A percentile compares a stretch with the other conserved stretches of the same genome.
Conservation (phyloP, 2,888 invertebrate species). For the Pyrrhia umbra region DNA sequence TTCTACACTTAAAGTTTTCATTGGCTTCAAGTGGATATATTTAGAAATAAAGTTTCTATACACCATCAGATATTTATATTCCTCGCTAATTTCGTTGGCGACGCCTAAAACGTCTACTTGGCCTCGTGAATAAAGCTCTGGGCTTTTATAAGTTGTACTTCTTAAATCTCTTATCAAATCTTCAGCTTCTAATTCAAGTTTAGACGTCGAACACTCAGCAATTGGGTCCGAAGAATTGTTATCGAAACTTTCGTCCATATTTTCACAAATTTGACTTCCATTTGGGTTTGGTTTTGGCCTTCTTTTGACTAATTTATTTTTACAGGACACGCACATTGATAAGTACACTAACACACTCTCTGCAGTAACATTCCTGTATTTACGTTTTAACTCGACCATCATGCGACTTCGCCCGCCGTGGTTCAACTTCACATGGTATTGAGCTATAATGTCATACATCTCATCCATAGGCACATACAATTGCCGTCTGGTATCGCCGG, state of each 20-base stretch:
- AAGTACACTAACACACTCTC: slow-evolving; percentile 73
- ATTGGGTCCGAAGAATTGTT: slow-evolving; percentile 30
- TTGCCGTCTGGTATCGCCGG: slow-evolving; percentile 59
- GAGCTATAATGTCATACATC: slow-evolving; percentile 75
- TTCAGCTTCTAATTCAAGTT: slow-evolving; percentile 34
- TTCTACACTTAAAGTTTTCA: slow-evolving; percentile 69
- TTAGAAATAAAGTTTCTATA: slow-evolving; percentile 73
- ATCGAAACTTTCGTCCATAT: slow-evolving; percentile 20
- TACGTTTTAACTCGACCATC: slow-evolving; percentile 71
- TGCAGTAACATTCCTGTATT: slow-evolving; percentile 75
- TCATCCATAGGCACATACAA: slow-evolving; percentile 71
- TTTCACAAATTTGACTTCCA: slow-evolving; percentile 22
- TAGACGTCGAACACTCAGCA: slow-evolving; percentile 25
- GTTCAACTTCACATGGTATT: slow-evolving; percentile 71
- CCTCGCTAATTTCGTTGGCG: slow-evolving; percentile 67
- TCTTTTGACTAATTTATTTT: slow-evolving; percentile 59
- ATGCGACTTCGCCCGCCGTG: slow-evolving; percentile 75
- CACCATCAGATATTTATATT: slow-evolving; percentile 75
- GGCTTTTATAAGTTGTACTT: slow-evolving; percentile 54
- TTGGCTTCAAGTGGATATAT: slow-evolving; percentile 73
- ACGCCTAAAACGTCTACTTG: slow-evolving; percentile 76
- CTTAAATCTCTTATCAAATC: slow-evolving; percentile 21
- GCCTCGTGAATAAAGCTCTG: slow-evolving; percentile 74
- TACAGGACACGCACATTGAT: slow-evolving; percentile 71
- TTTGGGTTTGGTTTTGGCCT: slow-evolving; percentile 39